These are phyloP conservation scores for Philaethria dido DNA, from an alignment of 2,888 invertebrate genomes.

Conservation along the genomic window DNA sequence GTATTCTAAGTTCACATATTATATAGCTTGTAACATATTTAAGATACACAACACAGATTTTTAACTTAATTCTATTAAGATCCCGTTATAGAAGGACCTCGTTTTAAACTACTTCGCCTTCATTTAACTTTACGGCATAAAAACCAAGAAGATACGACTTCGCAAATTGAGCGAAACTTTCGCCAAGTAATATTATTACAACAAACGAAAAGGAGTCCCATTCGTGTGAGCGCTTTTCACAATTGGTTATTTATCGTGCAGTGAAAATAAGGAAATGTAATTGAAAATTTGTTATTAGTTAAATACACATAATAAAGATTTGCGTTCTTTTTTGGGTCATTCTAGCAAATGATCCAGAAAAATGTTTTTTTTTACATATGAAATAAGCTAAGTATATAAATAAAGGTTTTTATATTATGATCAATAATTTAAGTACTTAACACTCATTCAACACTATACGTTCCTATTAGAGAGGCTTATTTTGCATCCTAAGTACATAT, in stretches of 20 bases:
- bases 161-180: slow-evolving; percentile 58
- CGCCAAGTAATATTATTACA: slow-evolving; percentile 45
- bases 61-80: slow-evolving; percentile 63
- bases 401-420: no score
- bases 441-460: no score
- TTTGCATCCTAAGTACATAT: no score
- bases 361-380: no score
- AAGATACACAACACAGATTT: slow-evolving; percentile 39
- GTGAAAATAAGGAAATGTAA: slow-evolving; percentile 9
- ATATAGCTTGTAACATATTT: slow-evolving; percentile 29
- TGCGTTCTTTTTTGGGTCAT: neutral
- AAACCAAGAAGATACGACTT: slow-evolving; percentile 59
- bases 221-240: slow-evolving; percentile 25
- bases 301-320: neutral
- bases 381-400: no score
- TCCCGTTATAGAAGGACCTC: slow-evolving; percentile 54
- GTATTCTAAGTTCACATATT: neutral
- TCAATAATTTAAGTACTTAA: no score
- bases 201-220: slow-evolving; percentile 35
- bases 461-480: no score
- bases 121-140: slow-evolving; percentile 67
- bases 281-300: slow-evolving; percentile 10
- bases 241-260: slow-evolving; percentile 30
- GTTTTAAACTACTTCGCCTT: slow-evolving; percentile 61
- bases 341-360: no score